phyloP scores from a whole-genome alignment of 2,888 invertebrate species.

The Drosophila fulvimacula region DNA sequence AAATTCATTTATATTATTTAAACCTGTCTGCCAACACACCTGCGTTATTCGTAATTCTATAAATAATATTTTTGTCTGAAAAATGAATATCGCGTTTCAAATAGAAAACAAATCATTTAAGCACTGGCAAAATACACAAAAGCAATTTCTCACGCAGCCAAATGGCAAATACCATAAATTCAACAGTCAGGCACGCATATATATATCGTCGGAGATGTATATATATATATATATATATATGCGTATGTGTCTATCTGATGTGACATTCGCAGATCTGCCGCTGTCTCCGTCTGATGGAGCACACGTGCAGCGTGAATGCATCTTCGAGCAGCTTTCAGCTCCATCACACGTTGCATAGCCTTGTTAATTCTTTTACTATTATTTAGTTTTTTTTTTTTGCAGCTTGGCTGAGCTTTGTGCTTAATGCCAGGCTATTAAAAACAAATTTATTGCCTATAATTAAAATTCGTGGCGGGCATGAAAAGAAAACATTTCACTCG shows the following conservation, averaged over 20 bases:
- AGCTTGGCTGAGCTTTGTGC: conserved; percentile 20
- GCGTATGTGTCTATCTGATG: not conserved
- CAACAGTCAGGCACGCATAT: not conserved
- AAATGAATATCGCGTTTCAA: conserved; percentile 42
- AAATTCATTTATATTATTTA: not conserved
- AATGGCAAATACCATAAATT: conserved; percentile 20
- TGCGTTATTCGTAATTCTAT: conserved; percentile 36
- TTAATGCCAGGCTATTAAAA: conserved; percentile 63
- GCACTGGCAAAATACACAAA: conserved; percentile 20
- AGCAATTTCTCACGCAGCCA: conserved; percentile 14
- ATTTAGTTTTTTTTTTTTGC: conserved; percentile 3
- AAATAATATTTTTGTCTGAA: conserved; percentile 33
- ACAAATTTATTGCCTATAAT: conserved; percentile 71
- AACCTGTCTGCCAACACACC: conserved; percentile 16
- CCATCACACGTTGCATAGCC: conserved; percentile 16
- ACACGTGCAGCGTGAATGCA: conserved; percentile 16
- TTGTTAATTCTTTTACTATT: conserved; percentile 21
- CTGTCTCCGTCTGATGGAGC: conserved; percentile 3
- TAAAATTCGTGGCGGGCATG: conserved; percentile 54
- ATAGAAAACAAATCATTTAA: conserved; percentile 24
- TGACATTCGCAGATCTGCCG: conserved; percentile 17
- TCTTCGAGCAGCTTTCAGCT: conserved; percentile 11
- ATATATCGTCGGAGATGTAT: not conserved
- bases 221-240: not conserved
- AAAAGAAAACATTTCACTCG: conserved; percentile 1